Percentiles rank a stretch among this genome's conserved stretches.
Evolutionary conservation across 2,797 vertebrate species (phyloP).

Genomic region (Amniataba percoides): DNA sequence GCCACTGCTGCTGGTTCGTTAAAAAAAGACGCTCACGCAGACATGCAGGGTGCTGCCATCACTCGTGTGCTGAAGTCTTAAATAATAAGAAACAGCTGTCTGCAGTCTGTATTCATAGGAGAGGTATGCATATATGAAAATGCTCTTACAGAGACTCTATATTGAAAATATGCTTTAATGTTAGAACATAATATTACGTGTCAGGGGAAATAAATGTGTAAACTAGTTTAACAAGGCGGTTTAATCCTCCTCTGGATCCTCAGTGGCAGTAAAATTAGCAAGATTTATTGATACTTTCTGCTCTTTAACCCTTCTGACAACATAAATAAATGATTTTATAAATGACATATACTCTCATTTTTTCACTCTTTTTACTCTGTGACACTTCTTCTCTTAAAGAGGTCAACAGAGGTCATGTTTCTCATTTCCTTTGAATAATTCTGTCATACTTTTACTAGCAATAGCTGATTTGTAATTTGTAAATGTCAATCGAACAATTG

Average conservation of each 20-base stretch:
- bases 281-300: neutral
- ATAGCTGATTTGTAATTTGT: neutral
- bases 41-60: neutral
- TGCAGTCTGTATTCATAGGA: neutral
- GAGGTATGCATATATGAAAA: neutral
- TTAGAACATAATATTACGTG: neutral
- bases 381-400: neutral
- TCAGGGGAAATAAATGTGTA: neutral
- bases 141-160: neutral
- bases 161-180: neutral
- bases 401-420: neutral
- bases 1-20: neutral
- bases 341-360: neutral
- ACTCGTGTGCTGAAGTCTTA: neutral
- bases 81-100: neutral
- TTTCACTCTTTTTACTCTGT: no score
- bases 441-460: neutral
- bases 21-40: neutral
- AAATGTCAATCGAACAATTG: neutral
- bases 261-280: neutral
- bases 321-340: neutral
- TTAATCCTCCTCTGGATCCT: neutral
- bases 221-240: neutral
- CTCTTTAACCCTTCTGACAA: neutral
- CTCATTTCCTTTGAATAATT: neutral